Conservation (phyloP, 2,888 invertebrate species). For the Selenia dentaria region DNA sequence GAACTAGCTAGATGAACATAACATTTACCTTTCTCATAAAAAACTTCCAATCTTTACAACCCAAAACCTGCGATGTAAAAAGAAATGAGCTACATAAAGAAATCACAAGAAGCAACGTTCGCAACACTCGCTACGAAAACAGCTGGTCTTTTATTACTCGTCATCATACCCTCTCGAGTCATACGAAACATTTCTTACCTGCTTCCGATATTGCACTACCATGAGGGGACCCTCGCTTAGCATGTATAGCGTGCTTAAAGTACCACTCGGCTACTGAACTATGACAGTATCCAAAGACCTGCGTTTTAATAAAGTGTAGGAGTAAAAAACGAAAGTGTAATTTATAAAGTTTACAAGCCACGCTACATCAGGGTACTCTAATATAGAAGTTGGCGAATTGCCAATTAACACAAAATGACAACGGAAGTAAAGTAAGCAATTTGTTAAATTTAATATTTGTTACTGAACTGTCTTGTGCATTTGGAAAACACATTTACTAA, state of each 20-base stretch:
- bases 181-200: constrained; percentile 51
- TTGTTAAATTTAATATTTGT: no score
- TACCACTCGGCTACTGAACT: background rate
- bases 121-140: constrained; percentile 21
- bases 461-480: no score
- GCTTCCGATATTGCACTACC: constrained; percentile 55
- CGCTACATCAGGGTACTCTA: no score
- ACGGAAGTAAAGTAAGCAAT: no score
- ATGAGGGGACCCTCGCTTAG: constrained; percentile 29
- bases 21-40: no score
- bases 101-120: constrained; percentile 19
- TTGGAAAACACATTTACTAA: no score
- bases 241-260: constrained; percentile 32
- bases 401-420: no score
- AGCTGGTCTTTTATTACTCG: constrained; percentile 35
- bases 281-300: constrained; percentile 13
- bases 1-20: no score
- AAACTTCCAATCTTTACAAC: background rate
- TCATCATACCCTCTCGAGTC: constrained; percentile 34
- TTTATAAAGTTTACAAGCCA: no score
- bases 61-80: background rate
- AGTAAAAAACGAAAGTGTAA: no score
- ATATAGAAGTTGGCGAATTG: no score
- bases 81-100: constrained; percentile 8
- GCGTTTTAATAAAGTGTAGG: background rate